phyloP scores from a whole-genome alignment of 2,113 vertebrate genomes.

The Campylomormyrus numenius region DNA sequence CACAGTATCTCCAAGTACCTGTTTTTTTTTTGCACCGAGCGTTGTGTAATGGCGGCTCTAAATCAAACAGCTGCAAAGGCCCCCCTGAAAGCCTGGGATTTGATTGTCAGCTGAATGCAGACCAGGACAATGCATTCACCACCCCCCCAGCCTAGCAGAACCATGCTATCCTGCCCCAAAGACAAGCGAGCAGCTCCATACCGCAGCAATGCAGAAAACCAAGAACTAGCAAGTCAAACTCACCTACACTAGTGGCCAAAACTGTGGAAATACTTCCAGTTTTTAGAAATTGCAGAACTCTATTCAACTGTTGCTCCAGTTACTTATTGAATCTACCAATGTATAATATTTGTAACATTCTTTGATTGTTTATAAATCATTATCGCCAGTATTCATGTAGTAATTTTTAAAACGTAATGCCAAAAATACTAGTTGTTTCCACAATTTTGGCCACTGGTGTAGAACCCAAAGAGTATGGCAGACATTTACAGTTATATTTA shows the following conservation, averaged over 20 bases:
- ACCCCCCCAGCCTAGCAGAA: neutral
- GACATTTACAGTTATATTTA: neutral
- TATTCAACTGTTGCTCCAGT: neutral
- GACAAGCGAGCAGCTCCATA: neutral
- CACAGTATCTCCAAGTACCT: neutral
- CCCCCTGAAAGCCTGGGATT: slow-evolving; percentile 8
- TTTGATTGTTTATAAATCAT: neutral
- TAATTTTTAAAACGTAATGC: neutral
- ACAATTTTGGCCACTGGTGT: neutral
- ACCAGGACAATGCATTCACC: neutral
- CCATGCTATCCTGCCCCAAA: neutral
- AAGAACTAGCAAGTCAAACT: neutral
- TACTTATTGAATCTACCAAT: neutral
- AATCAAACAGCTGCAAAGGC: neutral
- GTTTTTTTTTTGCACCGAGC: neutral
- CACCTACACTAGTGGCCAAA: neutral
- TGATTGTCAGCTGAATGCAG: slow-evolving; percentile 15
- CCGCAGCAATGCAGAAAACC: neutral
- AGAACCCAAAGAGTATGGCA: neutral
- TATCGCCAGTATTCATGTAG: neutral
- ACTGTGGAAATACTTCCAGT: neutral
- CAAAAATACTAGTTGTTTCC: neutral
- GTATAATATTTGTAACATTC: neutral
- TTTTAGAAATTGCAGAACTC: neutral
- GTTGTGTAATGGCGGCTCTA: neutral